Evolutionary conservation across 2,888 invertebrate species (phyloP), one percentile per base, ranked within the genome.

Genomic region (Eustalomyia histrio): DNA sequence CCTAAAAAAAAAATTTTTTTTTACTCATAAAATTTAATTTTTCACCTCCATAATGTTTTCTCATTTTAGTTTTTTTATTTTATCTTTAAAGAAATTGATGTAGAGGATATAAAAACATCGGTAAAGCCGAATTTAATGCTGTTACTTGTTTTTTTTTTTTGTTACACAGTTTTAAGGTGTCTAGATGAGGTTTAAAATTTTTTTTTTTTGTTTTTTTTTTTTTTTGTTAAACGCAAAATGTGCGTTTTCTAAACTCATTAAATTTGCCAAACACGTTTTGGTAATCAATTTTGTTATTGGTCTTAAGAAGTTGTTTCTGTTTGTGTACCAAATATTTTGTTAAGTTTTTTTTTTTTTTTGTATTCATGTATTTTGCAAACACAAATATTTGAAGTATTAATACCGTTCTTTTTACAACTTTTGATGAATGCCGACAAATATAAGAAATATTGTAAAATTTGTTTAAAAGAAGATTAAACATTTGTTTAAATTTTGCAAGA

Each of bases 241-340:
- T 75, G 81, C 81, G 78, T 81, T 81, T 80, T 74, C 52, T 60
- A 71, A 78, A 68, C 78, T 81, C 81, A 81, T 81, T 81, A 81
- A 74, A 81, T 67, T 81, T 81, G 61, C 81, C 81, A 81, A 81
- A 81, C 81, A 81, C 81, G 81, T 81, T 81, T 81, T 69, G 61
- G 71, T 78, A 81, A 81, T 81, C 81, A 81, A 81, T 81, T 65
- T 72, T 50, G 67, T 63, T 79, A 73, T 79, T 79, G 67, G 55
- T 79, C 67, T 67, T 79, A 73, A 79, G 72, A 55, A 79, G 60
- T 68, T 68, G 55, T 35, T 52, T 39, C 10, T 55, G 16, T 14
- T 68, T 75, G 35, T 74, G 68, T 73, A 76, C 72, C 61, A 68
- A 63, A 73, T 74, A 74, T 61, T 67, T 80, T 76, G 55, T 75